phyloP scores from a whole-genome alignment of 2,797 vertebrate genomes.

The Luscinia megarhynchos region DNA sequence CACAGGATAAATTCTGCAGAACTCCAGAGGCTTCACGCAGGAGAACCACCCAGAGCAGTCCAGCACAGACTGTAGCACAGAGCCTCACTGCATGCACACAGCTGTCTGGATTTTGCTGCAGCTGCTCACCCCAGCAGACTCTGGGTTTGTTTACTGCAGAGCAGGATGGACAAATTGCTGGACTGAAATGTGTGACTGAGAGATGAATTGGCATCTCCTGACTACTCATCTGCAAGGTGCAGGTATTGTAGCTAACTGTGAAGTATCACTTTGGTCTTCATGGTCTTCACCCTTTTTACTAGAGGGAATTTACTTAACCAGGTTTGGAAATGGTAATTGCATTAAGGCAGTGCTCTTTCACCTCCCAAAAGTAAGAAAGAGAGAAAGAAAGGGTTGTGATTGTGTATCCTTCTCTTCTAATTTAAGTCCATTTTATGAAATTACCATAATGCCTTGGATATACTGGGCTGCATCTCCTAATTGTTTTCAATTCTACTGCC shows the following conservation, averaged over 20 bases:
- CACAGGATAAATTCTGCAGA: neutral
- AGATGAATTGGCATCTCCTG: neutral
- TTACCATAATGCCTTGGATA: neutral
- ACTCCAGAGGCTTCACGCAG: neutral
- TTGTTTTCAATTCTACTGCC: neutral
- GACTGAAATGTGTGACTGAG: neutral
- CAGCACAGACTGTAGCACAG: neutral
- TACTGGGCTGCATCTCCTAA: neutral
- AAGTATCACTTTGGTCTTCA: neutral
- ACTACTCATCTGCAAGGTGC: neutral
- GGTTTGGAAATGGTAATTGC: neutral
- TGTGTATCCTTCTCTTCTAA: neutral
- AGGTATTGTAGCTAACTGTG: fast-evolving
- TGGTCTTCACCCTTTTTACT: neutral
- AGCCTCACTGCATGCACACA: fast-evolving
- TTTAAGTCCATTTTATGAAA: neutral
- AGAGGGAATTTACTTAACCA: neutral
- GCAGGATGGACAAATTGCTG: neutral
- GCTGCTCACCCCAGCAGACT: neutral
- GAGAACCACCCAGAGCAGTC: neutral
- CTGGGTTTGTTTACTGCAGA: neutral
- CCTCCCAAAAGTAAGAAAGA: neutral
- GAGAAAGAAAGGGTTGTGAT: neutral
- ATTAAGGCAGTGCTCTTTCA: neutral
- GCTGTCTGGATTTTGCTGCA: neutral